phyloP scores from a whole-genome alignment of 1,140 invertebrate genomes.

The Pteromalus puparum region DNA sequence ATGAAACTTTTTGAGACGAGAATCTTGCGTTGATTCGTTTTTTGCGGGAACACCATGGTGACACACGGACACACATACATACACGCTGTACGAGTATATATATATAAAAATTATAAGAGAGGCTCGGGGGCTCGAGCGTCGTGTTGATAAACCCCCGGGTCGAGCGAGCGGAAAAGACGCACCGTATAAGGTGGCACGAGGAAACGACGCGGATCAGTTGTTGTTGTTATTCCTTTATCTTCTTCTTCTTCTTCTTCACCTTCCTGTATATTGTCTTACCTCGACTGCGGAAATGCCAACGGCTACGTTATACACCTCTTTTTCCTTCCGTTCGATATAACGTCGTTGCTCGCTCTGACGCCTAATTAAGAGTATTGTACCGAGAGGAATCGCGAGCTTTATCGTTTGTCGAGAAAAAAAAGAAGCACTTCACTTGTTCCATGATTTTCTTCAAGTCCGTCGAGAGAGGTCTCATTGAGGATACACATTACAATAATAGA shows the following conservation, averaged over 20 bases:
- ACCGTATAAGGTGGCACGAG: constrained; percentile 8
- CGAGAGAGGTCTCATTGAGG: not conserved
- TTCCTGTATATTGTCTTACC: constrained; percentile 22
- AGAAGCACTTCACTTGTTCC: not conserved
- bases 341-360: not conserved
- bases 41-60: not conserved
- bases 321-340: not conserved
- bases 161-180: not conserved
- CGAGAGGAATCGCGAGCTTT: not conserved
- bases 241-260: not conserved
- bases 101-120: not conserved
- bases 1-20: not conserved
- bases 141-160: not conserved
- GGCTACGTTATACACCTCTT: not conserved
- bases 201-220: constrained; percentile 30
- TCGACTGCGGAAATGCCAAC: constrained; percentile 2
- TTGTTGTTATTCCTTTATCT: constrained; percentile 23
- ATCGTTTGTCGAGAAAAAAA: not conserved
- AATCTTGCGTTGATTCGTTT: constrained; percentile 1
- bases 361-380: not conserved
- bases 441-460: not conserved
- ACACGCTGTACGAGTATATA: not conserved
- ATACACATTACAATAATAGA: not conserved
- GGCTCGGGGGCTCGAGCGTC: no score
- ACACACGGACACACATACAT: not conserved